Evolutionary conservation across 2,888 invertebrate species (phyloP).

Genomic region (Drosophila austrosaltans): DNA sequence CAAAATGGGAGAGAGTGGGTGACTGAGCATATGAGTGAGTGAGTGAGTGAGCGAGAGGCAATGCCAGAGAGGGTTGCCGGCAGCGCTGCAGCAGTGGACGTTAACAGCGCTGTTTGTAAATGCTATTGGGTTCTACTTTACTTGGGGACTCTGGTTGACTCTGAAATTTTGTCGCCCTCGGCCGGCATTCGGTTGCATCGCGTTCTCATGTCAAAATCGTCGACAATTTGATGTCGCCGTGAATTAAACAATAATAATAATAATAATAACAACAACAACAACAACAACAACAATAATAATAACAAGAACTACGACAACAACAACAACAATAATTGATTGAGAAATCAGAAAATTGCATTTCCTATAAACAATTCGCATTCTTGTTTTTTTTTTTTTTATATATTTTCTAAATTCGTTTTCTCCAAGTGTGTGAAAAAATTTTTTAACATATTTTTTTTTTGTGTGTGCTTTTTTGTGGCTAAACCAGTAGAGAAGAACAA

Average conservation of each 20-base stretch:
- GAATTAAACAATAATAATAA: slow-evolving; percentile 31
- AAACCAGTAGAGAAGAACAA: neutral
- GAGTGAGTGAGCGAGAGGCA: slow-evolving; percentile 15
- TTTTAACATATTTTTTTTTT: neutral
- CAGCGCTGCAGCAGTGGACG: slow-evolving; percentile 30
- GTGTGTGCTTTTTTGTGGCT: slow-evolving; percentile 18
- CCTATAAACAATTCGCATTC: slow-evolving; percentile 7
- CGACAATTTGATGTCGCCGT: slow-evolving; percentile 40
- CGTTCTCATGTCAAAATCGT: slow-evolving; percentile 78
- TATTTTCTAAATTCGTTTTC: neutral
- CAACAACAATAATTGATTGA: slow-evolving; percentile 25
- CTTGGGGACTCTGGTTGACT: slow-evolving; percentile 49
- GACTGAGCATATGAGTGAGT: no score
- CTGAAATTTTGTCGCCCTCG: slow-evolving; percentile 51
- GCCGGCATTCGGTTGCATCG: slow-evolving; percentile 80
- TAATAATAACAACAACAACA: slow-evolving; percentile 14
- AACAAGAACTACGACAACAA: neutral
- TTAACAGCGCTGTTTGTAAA: slow-evolving; percentile 12
- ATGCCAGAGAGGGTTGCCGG: slow-evolving; percentile 1
- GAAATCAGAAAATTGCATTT: slow-evolving; percentile 10
- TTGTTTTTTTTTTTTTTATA: neutral
- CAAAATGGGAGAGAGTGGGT: no score
- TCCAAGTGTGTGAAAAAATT: neutral
- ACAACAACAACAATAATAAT: slow-evolving; percentile 21
- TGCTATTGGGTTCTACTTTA: slow-evolving; percentile 15